Conservation (phyloP, 2,888 invertebrate species). For the Platynereis dumerilii region DNA sequence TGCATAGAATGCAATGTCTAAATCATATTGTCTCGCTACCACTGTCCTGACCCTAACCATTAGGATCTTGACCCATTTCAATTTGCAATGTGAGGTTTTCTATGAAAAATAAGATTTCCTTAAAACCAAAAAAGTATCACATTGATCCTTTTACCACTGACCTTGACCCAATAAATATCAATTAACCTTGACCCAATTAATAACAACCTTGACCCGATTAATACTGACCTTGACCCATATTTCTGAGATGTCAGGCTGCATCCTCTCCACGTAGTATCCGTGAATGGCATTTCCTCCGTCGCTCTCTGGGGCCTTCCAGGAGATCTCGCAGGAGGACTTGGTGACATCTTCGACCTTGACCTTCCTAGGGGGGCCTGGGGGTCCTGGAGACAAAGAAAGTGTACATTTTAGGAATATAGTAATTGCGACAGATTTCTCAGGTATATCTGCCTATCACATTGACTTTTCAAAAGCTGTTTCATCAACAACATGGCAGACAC, state of each 20-base stretch:
- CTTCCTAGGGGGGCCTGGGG: conserved; percentile 40
- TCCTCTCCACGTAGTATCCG: conserved; percentile 46
- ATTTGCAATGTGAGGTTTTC: too few relatives aligned
- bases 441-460: background rate
- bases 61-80: too few relatives aligned
- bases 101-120: too few relatives aligned
- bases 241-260: conserved; percentile 38
- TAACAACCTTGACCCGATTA: too few relatives aligned
- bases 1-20: too few relatives aligned
- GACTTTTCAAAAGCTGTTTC: background rate
- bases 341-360: conserved; percentile 37
- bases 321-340: conserved; percentile 33
- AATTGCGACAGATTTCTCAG: background rate
- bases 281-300: conserved; percentile 48
- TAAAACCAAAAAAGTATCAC: too few relatives aligned
- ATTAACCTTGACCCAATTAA: too few relatives aligned
- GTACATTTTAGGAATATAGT: background rate
- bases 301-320: conserved; percentile 44
- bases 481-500: too few relatives aligned
- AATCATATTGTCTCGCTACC: too few relatives aligned
- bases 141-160: too few relatives aligned
- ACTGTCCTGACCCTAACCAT: too few relatives aligned
- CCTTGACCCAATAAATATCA: too few relatives aligned
- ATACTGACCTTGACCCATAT: conserved; percentile 4
- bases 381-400: conserved; percentile 27